Evolutionary conservation across 1,140 invertebrate species (phyloP).

Genomic region (Gerris buenoi): DNA sequence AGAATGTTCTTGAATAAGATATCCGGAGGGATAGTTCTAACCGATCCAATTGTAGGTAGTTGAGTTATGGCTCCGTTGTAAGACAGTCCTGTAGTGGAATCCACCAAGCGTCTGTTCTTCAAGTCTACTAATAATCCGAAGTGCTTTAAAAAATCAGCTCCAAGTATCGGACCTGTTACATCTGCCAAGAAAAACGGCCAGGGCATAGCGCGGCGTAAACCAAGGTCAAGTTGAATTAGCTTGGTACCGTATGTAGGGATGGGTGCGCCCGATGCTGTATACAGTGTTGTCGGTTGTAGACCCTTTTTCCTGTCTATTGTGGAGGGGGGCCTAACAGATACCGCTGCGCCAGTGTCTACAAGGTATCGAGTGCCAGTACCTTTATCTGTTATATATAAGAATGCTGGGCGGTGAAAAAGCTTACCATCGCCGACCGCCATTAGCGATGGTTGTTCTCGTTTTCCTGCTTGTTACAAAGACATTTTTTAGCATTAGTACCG

Average conservation of each 20-base stretch:
- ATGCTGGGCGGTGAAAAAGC: no score
- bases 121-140: slow-evolving; percentile 1
- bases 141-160: slow-evolving; percentile 28
- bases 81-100: neutral
- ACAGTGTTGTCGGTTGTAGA: neutral
- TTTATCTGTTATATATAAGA: no score
- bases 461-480: no score
- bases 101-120: neutral
- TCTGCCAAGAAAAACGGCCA: slow-evolving; percentile 32
- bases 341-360: neutral
- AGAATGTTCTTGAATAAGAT: neutral
- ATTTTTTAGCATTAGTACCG: no score
- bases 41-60: no score
- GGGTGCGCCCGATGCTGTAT: slow-evolving; percentile 18
- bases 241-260: slow-evolving; percentile 28
- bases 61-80: neutral
- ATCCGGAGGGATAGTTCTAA: neutral
- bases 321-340: neutral
- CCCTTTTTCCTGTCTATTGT: no score
- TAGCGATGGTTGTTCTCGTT: no score
- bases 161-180: slow-evolving; percentile 28
- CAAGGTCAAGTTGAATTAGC: slow-evolving; percentile 23
- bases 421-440: no score
- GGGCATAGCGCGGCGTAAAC: slow-evolving; percentile 24
- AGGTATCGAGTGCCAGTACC: neutral